phyloP scores from a whole-genome alignment of 2,113 vertebrate species.

The Ploceus nigricollis region DNA sequence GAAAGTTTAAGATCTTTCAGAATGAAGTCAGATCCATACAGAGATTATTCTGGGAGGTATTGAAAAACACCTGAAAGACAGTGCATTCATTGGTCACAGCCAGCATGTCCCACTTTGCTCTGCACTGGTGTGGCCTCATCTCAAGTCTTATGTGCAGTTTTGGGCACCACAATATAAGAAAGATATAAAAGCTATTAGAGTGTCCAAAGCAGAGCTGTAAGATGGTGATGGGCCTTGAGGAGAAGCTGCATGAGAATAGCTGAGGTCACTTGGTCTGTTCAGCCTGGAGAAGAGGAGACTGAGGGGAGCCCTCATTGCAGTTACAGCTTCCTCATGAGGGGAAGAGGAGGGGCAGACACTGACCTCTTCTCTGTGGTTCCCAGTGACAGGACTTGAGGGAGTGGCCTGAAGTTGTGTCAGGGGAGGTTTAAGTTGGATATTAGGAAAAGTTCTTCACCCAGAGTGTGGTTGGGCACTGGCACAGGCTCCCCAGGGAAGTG shows the following conservation, averaged over 20 bases:
- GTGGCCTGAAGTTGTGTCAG: background rate
- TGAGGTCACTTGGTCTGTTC: background rate
- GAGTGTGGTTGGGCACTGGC: rapidly evolving
- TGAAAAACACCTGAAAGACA: background rate
- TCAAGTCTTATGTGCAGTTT: background rate
- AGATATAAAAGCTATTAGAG: background rate
- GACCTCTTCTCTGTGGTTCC: rapidly evolving
- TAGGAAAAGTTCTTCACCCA: background rate
- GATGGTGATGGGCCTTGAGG: too few species aligned
- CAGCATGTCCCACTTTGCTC: background rate
- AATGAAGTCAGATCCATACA: rapidly evolving
- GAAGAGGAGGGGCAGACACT: background rate
- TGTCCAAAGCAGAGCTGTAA: background rate
- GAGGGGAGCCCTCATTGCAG: background rate
- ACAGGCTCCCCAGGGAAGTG: background rate
- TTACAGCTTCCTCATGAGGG: rapidly evolving
- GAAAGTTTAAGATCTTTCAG: background rate
- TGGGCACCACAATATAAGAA: background rate
- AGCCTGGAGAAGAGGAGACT: background rate
- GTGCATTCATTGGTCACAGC: background rate
- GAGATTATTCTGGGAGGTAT: background rate
- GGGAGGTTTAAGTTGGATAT: background rate
- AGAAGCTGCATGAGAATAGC: rapidly evolving
- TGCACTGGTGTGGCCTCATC: background rate
- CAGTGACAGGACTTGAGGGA: rapidly evolving